Base-by-base conservation (phyloP, 1,140 invertebrate genomes). In the Zeugodacus cucurbitae region DNA sequence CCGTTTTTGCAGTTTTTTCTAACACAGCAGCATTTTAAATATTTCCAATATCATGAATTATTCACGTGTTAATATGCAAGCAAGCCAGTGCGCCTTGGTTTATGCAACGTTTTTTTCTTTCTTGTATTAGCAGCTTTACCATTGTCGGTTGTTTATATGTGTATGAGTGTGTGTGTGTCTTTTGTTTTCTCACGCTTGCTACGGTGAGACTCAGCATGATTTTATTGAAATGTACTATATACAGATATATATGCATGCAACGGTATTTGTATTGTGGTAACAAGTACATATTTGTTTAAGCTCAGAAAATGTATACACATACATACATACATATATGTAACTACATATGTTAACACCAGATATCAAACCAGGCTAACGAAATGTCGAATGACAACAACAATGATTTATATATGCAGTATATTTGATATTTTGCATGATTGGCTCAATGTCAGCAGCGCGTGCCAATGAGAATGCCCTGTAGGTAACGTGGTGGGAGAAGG, bases 401-500 rank as follows among this genome's bases (percentile, higher is more conserved):
- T 74, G 20, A 82, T 82, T 48, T 82, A 82, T 48, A 41, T 78
- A 78, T 78, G 74, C 8, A n/a, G 22, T 41, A 29, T 26, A 82
- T 48, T 82, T 82, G 74, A 29, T 44, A 48, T 82, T 82, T 54
- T 54, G 41, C 74, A 48, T 54, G 74, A 82, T 48, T 82, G 74
- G 74, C 41, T 82, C 74, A 82, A 82, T 82, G 74, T 82, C 74
- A 82, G 41, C n/a, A 74, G 74, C 22, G 7, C 17, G 48, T 17
- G 22, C 41, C 10, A n/a, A n/a, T n/a, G 37, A 22, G 3, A 2
- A 74, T 17, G 62, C 8, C 44, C 44, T 11, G 44, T 48, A 48
- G 44, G 44, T 14, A 48, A 48, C 14, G 48, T 54, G 48, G 14
- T 48, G 44, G 14, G 48, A 17, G 0, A 4, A 20, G 14, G 20